phyloP scores from a whole-genome alignment of 2,888 invertebrate species.

The Morpho helenor region DNA sequence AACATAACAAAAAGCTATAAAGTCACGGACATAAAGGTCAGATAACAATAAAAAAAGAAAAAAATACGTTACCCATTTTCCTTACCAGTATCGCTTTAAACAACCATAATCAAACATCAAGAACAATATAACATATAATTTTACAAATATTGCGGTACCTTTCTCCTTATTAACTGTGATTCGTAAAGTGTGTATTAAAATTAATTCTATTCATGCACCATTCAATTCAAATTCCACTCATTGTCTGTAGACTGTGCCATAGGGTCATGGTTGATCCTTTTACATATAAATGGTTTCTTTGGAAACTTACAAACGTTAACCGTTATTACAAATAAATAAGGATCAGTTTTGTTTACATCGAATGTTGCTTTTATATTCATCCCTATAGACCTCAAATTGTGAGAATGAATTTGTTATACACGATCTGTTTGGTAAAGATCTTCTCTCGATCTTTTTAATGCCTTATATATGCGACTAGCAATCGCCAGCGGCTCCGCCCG shows the following conservation, averaged over 20 bases:
- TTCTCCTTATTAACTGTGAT: constrained; percentile 19
- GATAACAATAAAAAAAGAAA: too few species aligned
- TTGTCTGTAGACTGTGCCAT: constrained; percentile 23
- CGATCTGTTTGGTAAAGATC: background rate
- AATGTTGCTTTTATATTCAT: background rate
- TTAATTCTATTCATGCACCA: constrained; percentile 21
- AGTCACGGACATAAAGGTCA: too few species aligned
- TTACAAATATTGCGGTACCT: constrained; percentile 10
- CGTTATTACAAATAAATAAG: constrained; percentile 4
- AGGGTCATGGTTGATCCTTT: constrained; percentile 25
- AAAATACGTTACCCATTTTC: background rate
- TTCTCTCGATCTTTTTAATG: background rate
- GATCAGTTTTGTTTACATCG: background rate
- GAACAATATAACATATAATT: too few species aligned
- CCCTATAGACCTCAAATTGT: constrained; percentile 6
- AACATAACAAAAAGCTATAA: too few species aligned
- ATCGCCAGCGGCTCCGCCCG: too few species aligned
- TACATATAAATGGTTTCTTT: constrained; percentile 23
- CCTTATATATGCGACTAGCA: too few species aligned
- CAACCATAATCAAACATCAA: background rate
- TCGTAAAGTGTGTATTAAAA: constrained; percentile 20
- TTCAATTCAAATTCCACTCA: constrained; percentile 23
- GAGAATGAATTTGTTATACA: background rate
- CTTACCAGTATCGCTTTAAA: constrained; percentile 1
- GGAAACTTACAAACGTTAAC: constrained; percentile 1